These are phyloP conservation scores for Stegophylla sp. DNA, from an alignment of 2,888 invertebrate genomes.

Conservation along the genomic window DNA sequence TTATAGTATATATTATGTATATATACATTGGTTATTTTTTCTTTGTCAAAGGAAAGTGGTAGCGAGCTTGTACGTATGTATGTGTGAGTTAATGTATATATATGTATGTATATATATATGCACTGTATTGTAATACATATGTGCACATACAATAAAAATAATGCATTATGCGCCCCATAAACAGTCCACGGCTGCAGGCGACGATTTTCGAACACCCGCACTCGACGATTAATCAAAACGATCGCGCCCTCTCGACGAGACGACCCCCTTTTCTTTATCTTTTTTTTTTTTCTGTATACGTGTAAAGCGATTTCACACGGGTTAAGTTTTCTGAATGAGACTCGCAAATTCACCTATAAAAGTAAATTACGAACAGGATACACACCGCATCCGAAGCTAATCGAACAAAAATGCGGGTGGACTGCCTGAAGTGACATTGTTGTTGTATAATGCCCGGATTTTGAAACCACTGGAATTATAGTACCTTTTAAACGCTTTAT, in stretches of 20 bases:
- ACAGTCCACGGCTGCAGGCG: neutral
- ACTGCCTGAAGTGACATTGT: constrained; percentile 46
- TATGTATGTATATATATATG: neutral
- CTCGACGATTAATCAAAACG: constrained; percentile 5
- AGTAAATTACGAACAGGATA: constrained; percentile 53
- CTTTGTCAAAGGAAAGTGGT: neutral
- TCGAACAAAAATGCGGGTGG: constrained; percentile 46
- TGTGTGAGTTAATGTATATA: too few relatives aligned
- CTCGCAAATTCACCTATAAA: constrained; percentile 13
- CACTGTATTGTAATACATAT: neutral
- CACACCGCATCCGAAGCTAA: constrained; percentile 49
- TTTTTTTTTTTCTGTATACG: neutral
- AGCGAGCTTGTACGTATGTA: constrained; percentile 14
- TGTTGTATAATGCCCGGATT: neutral
- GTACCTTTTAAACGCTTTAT: constrained; percentile 36
- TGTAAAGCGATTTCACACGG: constrained; percentile 45
- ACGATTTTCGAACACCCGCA: neutral
- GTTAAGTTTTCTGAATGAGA: constrained; percentile 43
- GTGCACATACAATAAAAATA: neutral
- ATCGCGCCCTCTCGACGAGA: constrained; percentile 30
- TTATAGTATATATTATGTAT: too few relatives aligned
- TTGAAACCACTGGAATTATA: constrained; percentile 8
- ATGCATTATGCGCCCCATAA: too few relatives aligned
- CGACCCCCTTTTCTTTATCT: constrained; percentile 3
- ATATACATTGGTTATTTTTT: neutral